A percentile compares a stretch with the other conserved stretches of the same genome.
These are phyloP conservation scores for Eumerus sabulonum DNA, from an alignment of 2,888 invertebrate species.

Conservation along the genomic window DNA sequence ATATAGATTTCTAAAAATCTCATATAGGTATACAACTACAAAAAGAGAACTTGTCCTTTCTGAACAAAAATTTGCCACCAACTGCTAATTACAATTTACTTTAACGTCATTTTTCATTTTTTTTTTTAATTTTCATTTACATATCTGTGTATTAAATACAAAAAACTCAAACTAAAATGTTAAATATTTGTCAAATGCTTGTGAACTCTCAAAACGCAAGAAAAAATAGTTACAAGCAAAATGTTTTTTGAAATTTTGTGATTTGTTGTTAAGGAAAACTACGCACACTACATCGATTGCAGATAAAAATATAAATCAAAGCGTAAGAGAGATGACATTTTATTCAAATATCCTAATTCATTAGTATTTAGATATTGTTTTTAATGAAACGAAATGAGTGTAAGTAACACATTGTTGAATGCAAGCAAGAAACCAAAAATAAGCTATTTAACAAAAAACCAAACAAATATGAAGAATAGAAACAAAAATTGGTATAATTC, in stretches of 20 bases:
- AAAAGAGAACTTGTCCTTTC: no score
- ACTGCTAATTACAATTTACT: no score
- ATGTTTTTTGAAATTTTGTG: slow-evolving; percentile 15
- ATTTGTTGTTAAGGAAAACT: slow-evolving; percentile 29
- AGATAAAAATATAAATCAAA: slow-evolving; percentile 41
- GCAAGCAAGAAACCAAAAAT: slow-evolving; percentile 9
- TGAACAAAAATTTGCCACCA: no score
- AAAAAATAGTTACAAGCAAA: slow-evolving; percentile 1
- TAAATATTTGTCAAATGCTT: neutral
- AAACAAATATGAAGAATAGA: neutral
- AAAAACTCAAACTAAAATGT: slow-evolving; percentile 4
- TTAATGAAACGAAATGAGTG: slow-evolving; percentile 11
- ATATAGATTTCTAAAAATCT: no score
- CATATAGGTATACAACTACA: no score
- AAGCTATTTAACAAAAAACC: no score
- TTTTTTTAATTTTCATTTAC: neutral
- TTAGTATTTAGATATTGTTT: slow-evolving; percentile 10
- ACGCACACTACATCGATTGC: slow-evolving; percentile 67
- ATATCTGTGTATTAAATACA: slow-evolving; percentile 1
- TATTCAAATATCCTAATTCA: slow-evolving; percentile 1
- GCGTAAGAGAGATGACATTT: neutral
- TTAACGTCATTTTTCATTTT: no score
- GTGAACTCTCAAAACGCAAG: neutral
- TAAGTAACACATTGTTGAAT: slow-evolving; percentile 43
- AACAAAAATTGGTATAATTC: slow-evolving; percentile 51